phyloP scores from a whole-genome alignment of 2,888 invertebrate genomes.

The Hymenopus coronatus region DNA sequence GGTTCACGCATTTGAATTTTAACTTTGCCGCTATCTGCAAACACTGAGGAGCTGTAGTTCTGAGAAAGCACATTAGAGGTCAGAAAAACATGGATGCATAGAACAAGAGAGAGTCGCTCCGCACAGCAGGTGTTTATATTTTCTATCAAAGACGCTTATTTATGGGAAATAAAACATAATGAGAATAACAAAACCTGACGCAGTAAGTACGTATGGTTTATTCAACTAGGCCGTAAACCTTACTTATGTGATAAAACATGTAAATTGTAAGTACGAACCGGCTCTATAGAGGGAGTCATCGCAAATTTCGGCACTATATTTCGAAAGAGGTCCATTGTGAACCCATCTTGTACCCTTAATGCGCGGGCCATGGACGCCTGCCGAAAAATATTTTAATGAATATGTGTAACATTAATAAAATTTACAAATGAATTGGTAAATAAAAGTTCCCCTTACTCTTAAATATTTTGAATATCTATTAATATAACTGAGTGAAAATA shows the following conservation, averaged over 20 bases:
- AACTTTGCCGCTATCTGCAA: not conserved
- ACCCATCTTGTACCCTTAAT: constrained; percentile 36
- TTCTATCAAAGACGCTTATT: constrained; percentile 37
- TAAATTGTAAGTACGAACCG: not conserved
- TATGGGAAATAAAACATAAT: constrained; percentile 35
- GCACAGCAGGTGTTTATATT: constrained; percentile 37
- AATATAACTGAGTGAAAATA: not conserved
- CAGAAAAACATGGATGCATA: constrained; percentile 3
- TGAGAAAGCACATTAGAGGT: not conserved
- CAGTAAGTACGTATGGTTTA: constrained; percentile 29
- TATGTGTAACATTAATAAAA: not conserved
- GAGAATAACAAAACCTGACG: constrained; percentile 32
- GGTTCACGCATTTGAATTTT: not conserved
- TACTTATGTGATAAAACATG: not conserved
- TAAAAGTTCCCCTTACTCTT: not conserved
- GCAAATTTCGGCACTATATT: constrained; percentile 32
- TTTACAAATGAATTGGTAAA: not conserved
- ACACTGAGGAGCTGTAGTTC: not conserved
- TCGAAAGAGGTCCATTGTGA: constrained; percentile 35
- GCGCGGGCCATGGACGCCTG: constrained; percentile 34
- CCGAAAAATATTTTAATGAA: constrained; percentile 27
- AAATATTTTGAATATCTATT: not conserved
- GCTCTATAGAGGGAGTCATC: constrained; percentile 18
- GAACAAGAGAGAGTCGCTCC: constrained; percentile 32
- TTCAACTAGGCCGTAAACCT: not conserved